Evolutionary conservation across 2,888 invertebrate genomes (phyloP).

Genomic region (Deilephila elpenor): DNA sequence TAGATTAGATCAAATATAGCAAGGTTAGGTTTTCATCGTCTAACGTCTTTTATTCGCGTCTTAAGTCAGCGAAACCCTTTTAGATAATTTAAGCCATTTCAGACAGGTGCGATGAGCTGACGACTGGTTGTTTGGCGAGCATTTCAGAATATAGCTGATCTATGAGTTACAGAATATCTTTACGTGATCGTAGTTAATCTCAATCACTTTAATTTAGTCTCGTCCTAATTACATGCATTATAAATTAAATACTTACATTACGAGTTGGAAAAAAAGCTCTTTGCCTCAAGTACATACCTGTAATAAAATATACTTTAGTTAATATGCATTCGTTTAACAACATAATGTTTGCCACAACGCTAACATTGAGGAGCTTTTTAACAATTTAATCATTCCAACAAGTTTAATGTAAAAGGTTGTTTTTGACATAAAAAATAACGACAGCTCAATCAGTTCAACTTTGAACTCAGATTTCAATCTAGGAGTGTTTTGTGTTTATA

Average conservation of each 20-base stretch:
- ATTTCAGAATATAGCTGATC: not conserved
- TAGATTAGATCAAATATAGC: too few species aligned
- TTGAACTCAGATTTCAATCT: not conserved
- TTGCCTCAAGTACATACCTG: slow-evolving; percentile 5
- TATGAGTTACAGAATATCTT: not conserved
- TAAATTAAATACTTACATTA: slow-evolving; percentile 7
- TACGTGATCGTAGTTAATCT: not conserved
- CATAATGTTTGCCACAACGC: not conserved
- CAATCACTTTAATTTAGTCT: not conserved
- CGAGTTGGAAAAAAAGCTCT: not conserved
- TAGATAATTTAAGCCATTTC: not conserved
- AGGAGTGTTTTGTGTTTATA: not conserved
- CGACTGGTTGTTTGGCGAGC: not conserved
- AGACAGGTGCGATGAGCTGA: not conserved
- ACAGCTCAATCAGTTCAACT: not conserved
- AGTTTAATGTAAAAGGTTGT: not conserved
- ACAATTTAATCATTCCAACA: not conserved
- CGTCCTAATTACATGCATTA: too few species aligned
- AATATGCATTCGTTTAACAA: not conserved
- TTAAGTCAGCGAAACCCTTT: not conserved
- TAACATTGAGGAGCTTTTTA: not conserved
- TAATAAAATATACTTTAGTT: not conserved
- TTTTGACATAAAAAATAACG: slow-evolving; percentile 10
- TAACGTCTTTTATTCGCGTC: too few species aligned
- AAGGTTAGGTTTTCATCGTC: too few species aligned